phyloP scores from a whole-genome alignment of 2,888 invertebrate genomes.

The Calephelis perditalis region DNA sequence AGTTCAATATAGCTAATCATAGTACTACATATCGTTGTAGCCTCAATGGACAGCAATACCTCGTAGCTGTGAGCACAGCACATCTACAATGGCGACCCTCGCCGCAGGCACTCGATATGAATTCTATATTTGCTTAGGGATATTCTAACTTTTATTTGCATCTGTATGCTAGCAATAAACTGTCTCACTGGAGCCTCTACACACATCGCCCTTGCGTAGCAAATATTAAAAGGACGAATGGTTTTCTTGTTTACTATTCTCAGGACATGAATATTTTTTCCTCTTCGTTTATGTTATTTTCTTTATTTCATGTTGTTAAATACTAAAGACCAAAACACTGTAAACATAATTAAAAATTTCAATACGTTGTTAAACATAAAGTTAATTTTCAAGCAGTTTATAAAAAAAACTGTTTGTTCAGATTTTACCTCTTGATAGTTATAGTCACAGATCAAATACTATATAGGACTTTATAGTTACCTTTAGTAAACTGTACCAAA shows the following conservation, averaged over 20 bases:
- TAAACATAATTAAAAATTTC: no score
- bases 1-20: no score
- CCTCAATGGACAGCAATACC: neutral
- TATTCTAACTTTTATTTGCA: slow-evolving; percentile 10
- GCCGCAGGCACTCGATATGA: slow-evolving; percentile 7
- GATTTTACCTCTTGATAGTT: no score
- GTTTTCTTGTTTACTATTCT: neutral
- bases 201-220: neutral
- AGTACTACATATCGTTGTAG: neutral
- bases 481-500: no score
- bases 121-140: slow-evolving; percentile 9
- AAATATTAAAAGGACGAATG: slow-evolving; percentile 5
- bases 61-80: slow-evolving; percentile 1
- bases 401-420: no score
- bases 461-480: no score
- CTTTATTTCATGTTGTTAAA: no score
- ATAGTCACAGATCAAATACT: no score
- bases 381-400: no score
- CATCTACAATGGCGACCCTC: slow-evolving; percentile 7
- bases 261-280: neutral
- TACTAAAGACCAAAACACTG: no score
- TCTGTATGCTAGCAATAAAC: slow-evolving; percentile 1
- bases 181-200: slow-evolving; percentile 2
- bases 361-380: no score
- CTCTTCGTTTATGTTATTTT: no score